Evolutionary conservation across 2,888 invertebrate genomes (phyloP), one percentile per base, ranked within the genome.

Genomic region (Epinotia demarniana): DNA sequence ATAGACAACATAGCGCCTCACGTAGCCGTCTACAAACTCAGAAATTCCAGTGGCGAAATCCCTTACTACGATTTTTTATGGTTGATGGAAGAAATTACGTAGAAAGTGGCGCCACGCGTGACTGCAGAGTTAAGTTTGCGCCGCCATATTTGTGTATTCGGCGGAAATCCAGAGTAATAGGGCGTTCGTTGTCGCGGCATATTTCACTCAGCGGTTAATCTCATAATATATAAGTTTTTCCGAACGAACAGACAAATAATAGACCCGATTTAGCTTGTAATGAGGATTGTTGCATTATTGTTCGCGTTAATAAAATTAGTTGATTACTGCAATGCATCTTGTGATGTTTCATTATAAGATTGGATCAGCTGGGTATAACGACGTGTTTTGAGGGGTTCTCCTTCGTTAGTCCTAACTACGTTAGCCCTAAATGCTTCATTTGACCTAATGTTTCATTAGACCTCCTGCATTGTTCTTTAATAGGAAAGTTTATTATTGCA

Each of bases 191-290:
- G 64, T 39, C 58, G 64, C 69, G 64, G 74, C 74, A 75, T 72
- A 75, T 75, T 68, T 68, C 77, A 69, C 73, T 73, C 76, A 43
- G 74, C 66, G 60, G 77, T 75, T 77, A 75, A 75, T 77, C 75
- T 75, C 72, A 69, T 72, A n/a, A n/a, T n/a, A n/a, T n/a, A n/a
- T n/a, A 70, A 77, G 72, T 77, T 77, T 77, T 77, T 77, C 72
- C 62, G 74, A 58, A 73, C 71, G 62, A 71, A 77, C 75, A 69
- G 72, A 73, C 55, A 72, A 75, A 75, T 77, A 73, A 75, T 72
- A 72, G 63, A 72, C 55, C 64, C 69, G 67, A 75, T 77, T 77
- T 75, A 75, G 77, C 71, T 75, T 75, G 66, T 71, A 71, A 75
- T 61, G 75, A 71, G 75, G 18, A 64, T 39, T 75, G 57, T 70